phyloP scores from a whole-genome alignment of 1,140 invertebrate genomes.

The Drosophila arizonae region DNA sequence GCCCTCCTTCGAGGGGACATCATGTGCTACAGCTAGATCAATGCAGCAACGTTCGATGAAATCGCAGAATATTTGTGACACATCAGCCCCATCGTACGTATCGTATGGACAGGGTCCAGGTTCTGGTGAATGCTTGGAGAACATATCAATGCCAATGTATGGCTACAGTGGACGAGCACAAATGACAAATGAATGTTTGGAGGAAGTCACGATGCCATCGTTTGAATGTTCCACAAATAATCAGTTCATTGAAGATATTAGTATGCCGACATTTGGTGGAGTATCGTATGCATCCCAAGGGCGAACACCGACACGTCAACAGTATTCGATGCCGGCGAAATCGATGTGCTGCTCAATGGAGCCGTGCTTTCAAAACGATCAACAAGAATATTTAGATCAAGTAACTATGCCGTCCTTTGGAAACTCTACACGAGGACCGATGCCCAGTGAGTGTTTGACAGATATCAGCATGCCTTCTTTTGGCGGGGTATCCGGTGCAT shows the following conservation, averaged over 20 bases:
- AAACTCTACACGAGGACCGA: background rate
- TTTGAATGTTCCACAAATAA: too few species aligned
- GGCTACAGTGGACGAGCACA: too few species aligned
- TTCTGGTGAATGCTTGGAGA: background rate
- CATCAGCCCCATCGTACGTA: background rate
- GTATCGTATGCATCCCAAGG: background rate
- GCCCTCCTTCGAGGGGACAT: conserved; percentile 10
- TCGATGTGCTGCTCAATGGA: background rate
- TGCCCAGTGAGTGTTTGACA: background rate
- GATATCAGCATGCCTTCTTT: conserved; percentile 23
- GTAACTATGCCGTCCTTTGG: background rate
- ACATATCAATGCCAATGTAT: conserved; percentile 15
- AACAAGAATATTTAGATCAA: background rate
- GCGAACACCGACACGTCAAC: background rate
- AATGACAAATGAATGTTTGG: too few species aligned
- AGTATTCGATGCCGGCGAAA: too few species aligned
- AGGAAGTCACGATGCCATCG: too few species aligned
- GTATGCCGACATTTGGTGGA: conserved; percentile 13
- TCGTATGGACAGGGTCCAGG: background rate
- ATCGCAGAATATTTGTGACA: conserved; percentile 15
- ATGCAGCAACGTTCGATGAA: background rate
- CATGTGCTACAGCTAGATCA: background rate
- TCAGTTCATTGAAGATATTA: background rate
- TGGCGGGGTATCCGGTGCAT: conserved; percentile 3
- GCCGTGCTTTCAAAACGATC: too few species aligned